Base-by-base conservation (phyloP, 23 tunicate species). In the Phallusia fumigata region DNA sequence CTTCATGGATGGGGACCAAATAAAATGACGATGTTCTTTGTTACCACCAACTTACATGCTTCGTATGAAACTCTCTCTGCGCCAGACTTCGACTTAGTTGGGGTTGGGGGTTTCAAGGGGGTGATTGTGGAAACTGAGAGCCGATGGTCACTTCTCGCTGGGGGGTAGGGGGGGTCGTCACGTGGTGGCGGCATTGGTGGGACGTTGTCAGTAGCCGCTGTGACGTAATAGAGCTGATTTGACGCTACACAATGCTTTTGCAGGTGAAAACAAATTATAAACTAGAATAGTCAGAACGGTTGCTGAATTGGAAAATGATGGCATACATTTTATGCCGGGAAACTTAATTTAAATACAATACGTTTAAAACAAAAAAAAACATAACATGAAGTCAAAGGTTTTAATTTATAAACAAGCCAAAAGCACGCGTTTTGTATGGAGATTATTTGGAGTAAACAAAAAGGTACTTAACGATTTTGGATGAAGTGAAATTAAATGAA, bases 21-120 rank as follows among this genome's bases (percentile, higher is more conserved):
- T n/a, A n/a, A n/a, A n/a, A n/a, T n/a, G n/a, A n/a, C n/a, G n/a
- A n/a, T n/a, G n/a, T n/a, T n/a, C n/a, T n/a, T n/a, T n/a, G n/a
- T n/a, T 18, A 51, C 58, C 18, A 51, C 18, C 15, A 18, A 58
- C 90, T 74, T 52, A 87, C 91, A 28, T 12, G 91, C 64, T 36
- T 45, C 86, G 72, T 87, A 87, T 24, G 91, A 75, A 0, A 81
- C 82, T 19, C 91, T 76, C 35, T 87, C 91, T 6, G 91, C 91
- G 35, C 91, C 91, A 11, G 31, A 30, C 36, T 74, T 5, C 33
- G 77, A 31, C n/a, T 18, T 32, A 19, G 77, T 18, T 74, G 77
- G 77, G 35, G 31, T 19, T 18, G 77, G 40, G 33, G 77, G 40
- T 40, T 40, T 40, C 10, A 33, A 19, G 34, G 77, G 34, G 6